Evolutionary conservation across 1,140 invertebrate species (phyloP), one percentile per base, ranked within the genome.

Genomic region (Leptopilina boulardi): DNA sequence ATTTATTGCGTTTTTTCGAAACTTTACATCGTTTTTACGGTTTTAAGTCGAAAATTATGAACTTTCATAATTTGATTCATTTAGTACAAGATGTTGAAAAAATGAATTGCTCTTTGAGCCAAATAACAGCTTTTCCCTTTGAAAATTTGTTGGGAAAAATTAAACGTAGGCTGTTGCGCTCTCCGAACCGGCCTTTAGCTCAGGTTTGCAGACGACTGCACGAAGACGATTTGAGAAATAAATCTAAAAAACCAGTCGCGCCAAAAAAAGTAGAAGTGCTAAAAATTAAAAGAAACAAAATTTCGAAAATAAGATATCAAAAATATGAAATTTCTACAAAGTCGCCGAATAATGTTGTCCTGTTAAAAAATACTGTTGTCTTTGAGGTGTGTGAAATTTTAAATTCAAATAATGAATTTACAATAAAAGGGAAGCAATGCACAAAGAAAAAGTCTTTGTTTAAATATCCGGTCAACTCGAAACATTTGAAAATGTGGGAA

Each of bases 91-190:
- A 73, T 72, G 30, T 71, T 13, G 1, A 30, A 23, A 70, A 75
- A 34, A 71, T 75, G 66, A 26, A 71, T 18, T 72, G 70, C 18
- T 54, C 21, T 44, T 44, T 78, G 30, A 75, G 47, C 38, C 30
- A 75, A 59, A 72, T 75, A 19, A 75, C 19, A 59, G 38, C 71
- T 41, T 78, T 78, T 59, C 73, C 59, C 8, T 78, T 78, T 71
- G 77, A 78, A 70, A 78, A 71, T 71, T n/a, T 9, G 13, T 13
- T 78, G 26, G 70, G 73, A 4, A 54, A 70, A 56, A n/a, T 78
- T 2, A 42, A 70, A 42, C 3, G 41, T 11, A 51, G 70, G 30
- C n/a, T 6, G 5, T 42, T 78, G 1, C 19, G 73, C 0, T 72
- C 70, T n/a, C 41, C 73, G 0, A 10, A 42, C 66, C 56, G 42